Percentiles rank a stretch among this genome's conserved stretches.
phyloP scores from a whole-genome alignment of 2,888 invertebrate species.

The Ennomos erosarius region DNA sequence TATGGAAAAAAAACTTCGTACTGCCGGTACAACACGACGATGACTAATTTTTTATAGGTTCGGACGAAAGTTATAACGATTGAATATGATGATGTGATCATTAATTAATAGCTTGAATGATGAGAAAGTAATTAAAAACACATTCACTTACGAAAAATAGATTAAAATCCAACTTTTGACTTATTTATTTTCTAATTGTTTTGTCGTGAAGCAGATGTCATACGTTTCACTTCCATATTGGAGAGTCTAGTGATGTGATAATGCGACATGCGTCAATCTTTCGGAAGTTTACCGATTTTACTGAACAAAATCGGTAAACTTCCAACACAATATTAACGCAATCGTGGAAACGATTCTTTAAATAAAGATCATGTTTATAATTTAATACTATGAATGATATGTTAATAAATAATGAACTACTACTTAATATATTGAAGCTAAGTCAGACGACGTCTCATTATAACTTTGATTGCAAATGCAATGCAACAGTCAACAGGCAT shows the following conservation, averaged over 20 bases:
- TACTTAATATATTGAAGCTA: no score
- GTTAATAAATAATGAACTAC: no score
- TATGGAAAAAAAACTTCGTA: constrained; percentile 46
- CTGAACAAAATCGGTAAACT: not conserved
- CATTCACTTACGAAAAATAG: constrained; percentile 70
- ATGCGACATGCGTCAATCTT: not conserved
- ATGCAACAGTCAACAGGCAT: no score
- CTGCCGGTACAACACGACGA: constrained; percentile 52
- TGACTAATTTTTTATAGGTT: constrained; percentile 55
- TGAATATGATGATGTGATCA: not conserved
- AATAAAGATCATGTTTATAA: no score
- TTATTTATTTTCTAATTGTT: constrained; percentile 79
- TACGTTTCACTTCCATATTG: constrained; percentile 81
- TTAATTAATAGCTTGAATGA: not conserved
- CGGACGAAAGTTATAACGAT: constrained; percentile 22
- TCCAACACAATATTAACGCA: no score
- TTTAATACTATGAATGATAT: no score
- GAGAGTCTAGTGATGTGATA: constrained; percentile 62
- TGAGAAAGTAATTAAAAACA: constrained; percentile 34
- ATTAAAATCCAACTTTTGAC: constrained; percentile 64
- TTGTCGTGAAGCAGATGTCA: constrained; percentile 75
- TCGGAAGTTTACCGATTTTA: constrained; percentile 33
- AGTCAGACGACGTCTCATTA: no score
- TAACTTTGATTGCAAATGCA: no score
- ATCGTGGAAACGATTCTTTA: no score